Conservation (phyloP, 2,888 invertebrate genomes). For the Shargacucullia verbasci region DNA sequence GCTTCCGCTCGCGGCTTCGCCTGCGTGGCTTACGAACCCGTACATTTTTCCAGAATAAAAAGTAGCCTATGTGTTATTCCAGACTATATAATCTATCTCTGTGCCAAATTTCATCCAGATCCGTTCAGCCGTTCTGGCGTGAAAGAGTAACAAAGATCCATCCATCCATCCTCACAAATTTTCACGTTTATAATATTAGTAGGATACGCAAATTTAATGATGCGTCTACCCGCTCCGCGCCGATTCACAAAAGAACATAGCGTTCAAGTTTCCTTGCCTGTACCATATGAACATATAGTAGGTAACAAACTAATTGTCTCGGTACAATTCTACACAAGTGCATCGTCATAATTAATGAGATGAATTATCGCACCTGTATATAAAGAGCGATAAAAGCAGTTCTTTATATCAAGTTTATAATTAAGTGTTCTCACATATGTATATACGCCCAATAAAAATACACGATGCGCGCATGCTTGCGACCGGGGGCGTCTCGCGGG, state of each 20-base stretch:
- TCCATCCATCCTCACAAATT: no score
- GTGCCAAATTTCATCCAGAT: no score
- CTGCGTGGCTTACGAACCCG: no score
- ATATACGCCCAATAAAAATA: slow-evolving; percentile 48
- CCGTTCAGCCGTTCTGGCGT: no score
- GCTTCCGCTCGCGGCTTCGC: no score
- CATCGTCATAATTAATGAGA: background rate
- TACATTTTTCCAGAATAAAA: no score
- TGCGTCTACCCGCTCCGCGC: slow-evolving; percentile 10
- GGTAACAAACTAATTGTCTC: slow-evolving; percentile 17
- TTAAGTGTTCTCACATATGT: slow-evolving; percentile 34
- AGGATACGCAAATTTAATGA: slow-evolving; percentile 11
- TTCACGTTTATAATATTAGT: no score
- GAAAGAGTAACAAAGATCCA: no score
- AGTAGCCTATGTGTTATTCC: no score
- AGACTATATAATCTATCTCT: no score
- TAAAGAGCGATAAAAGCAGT: slow-evolving; percentile 5
- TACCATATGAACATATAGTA: background rate
- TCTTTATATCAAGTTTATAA: slow-evolving; percentile 35
- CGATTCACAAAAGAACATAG: slow-evolving; percentile 17
- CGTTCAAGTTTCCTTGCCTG: slow-evolving; percentile 5
- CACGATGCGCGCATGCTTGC: slow-evolving; percentile 32
- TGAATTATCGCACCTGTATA: slow-evolving; percentile 9
- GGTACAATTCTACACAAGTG: slow-evolving; percentile 10
- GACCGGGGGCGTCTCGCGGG: slow-evolving; percentile 55